phyloP scores from a whole-genome alignment of 1,140 invertebrate species.

The Bombus vancouverensis region DNA sequence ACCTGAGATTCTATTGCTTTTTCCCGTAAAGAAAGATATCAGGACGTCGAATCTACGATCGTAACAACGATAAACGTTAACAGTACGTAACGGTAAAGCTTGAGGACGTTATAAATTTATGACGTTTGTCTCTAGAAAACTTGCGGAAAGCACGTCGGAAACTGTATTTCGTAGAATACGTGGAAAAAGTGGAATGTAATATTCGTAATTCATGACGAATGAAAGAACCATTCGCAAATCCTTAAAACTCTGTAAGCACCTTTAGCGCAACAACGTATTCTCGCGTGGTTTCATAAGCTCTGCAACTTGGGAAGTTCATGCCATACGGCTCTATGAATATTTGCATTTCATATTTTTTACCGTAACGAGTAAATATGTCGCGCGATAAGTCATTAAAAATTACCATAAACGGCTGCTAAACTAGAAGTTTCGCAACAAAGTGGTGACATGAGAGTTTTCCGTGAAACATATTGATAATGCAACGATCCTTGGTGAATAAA shows the following conservation, averaged over 20 bases:
- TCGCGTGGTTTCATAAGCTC: background rate
- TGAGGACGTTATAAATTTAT: background rate
- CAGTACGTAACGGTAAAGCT: background rate
- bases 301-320: background rate
- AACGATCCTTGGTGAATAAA: background rate
- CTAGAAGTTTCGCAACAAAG: background rate
- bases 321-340: background rate
- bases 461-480: background rate
- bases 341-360: background rate
- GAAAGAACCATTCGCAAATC: background rate
- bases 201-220: background rate
- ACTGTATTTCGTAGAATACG: background rate
- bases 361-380: background rate
- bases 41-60: too few relatives aligned
- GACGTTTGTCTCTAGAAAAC: background rate
- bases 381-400: background rate
- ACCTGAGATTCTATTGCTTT: too few relatives aligned
- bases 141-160: background rate
- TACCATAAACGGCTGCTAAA: background rate
- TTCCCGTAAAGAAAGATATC: too few relatives aligned
- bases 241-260: background rate
- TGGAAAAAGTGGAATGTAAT: background rate
- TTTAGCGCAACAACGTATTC: background rate
- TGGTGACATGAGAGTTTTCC: background rate
- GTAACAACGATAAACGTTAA: too few relatives aligned